These are phyloP conservation scores for Pasiphila rectangulata DNA, from an alignment of 2,888 invertebrate genomes.

Conservation along the genomic window DNA sequence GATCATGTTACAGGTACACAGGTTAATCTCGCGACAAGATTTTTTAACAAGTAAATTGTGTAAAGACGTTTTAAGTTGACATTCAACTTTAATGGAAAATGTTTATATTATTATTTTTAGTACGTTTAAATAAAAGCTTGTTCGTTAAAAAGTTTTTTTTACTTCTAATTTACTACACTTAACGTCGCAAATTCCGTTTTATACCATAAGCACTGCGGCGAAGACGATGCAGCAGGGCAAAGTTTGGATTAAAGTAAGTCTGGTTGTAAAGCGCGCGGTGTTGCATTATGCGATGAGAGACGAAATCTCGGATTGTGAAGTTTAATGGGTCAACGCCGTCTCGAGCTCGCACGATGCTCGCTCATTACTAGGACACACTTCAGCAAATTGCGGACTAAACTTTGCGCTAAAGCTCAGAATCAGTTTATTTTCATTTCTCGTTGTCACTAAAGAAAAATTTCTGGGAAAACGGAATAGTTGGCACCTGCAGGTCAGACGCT, in stretches of 20 bases:
- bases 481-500: not conserved
- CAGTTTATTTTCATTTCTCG: slow-evolving; percentile 14
- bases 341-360: slow-evolving; percentile 1
- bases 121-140: too few relatives aligned
- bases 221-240: not conserved
- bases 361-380: slow-evolving; percentile 4
- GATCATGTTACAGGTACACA: too few relatives aligned
- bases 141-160: too few relatives aligned
- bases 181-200: not conserved
- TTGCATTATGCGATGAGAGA: slow-evolving; percentile 5
- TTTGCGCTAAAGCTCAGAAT: slow-evolving; percentile 4
- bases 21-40: too few relatives aligned
- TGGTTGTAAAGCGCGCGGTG: slow-evolving; percentile 5
- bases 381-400: slow-evolving; percentile 7
- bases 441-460: slow-evolving; percentile 11
- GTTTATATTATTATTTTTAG: too few relatives aligned
- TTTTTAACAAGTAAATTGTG: too few relatives aligned
- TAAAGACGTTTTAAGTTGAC: too few relatives aligned
- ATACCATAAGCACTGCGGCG: slow-evolving; percentile 4
- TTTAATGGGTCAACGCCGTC: slow-evolving; percentile 15
- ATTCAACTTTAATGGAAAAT: too few relatives aligned
- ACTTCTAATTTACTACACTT: too few relatives aligned
- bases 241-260: slow-evolving; percentile 5
- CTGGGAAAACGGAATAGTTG: slow-evolving; percentile 9
- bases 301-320: slow-evolving; percentile 4